phyloP scores from a whole-genome alignment of 2,797 vertebrate genomes.

The Diplodus puntazzo region DNA sequence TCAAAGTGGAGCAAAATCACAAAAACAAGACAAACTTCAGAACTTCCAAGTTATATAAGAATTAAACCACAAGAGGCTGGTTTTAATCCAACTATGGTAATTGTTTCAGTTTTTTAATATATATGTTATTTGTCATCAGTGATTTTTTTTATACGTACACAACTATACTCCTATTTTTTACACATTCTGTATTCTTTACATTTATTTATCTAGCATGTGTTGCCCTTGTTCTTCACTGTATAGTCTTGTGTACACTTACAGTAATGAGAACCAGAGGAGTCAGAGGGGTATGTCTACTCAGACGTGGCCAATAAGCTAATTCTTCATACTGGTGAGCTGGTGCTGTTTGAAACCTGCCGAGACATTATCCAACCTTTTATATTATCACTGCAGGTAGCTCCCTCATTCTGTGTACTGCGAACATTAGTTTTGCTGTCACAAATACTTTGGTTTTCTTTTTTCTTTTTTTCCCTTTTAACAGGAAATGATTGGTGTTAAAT shows the following conservation, averaged over 20 bases:
- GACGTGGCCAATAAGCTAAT: too few species aligned
- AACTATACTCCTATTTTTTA: too few species aligned
- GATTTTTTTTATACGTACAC: too few species aligned
- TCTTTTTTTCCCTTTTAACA: background rate
- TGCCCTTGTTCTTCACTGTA: too few species aligned
- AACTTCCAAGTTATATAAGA: background rate
- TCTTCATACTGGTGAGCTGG: background rate
- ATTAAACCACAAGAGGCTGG: background rate
- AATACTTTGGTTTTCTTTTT: background rate
- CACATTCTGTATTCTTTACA: too few species aligned
- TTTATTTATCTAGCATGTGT: too few species aligned
- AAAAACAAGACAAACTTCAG: constrained; percentile 1
- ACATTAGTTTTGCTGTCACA: background rate
- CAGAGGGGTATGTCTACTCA: too few species aligned
- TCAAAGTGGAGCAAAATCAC: constrained; percentile 8
- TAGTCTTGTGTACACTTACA: too few species aligned
- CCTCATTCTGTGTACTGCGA: constrained; percentile 10
- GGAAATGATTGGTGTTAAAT: constrained; percentile 10
- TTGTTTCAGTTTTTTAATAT: too few species aligned
- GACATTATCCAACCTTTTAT: constrained; percentile 6
- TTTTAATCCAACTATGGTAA: constrained; percentile 6
- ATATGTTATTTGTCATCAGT: too few species aligned
- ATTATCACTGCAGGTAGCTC: constrained; percentile 33
- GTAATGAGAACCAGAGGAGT: too few species aligned
- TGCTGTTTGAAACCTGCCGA: constrained; percentile 9